Evolutionary conservation across 1,140 invertebrate species (phyloP).

Genomic region (Bilobella aurantiaca): DNA sequence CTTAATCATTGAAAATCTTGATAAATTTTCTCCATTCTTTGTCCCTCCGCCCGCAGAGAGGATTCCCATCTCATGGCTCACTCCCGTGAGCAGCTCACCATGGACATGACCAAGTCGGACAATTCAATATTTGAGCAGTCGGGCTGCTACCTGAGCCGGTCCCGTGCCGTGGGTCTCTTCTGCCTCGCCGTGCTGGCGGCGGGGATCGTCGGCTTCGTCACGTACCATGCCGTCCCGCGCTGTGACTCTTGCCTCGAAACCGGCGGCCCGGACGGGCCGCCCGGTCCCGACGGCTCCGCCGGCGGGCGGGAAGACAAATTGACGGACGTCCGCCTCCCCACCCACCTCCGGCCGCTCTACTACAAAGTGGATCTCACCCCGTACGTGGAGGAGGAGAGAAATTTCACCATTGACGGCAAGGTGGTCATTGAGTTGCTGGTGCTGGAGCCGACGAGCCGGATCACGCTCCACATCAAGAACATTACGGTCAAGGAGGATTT

Average conservation of each 20-base stretch:
- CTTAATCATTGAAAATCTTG: no score
- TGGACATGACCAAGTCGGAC: conserved; percentile 32
- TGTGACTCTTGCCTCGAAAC: not conserved
- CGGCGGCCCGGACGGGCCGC: not conserved
- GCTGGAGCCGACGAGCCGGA: conserved; percentile 52
- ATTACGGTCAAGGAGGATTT: conserved; percentile 50
- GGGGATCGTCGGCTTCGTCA: conserved; percentile 22
- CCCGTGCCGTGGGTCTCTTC: conserved; percentile 20
- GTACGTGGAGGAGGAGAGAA: conserved; percentile 51
- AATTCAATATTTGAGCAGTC: conserved; percentile 21
- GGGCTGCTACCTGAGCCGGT: conserved; percentile 27
- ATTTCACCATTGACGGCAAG: conserved; percentile 65
- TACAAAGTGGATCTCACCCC: conserved; percentile 61
- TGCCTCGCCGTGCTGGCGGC: conserved; percentile 6
- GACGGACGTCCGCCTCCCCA: conserved; percentile 54
- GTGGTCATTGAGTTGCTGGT: conserved; percentile 57
- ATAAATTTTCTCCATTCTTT: no score
- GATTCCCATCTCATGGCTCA: conserved; percentile 21
- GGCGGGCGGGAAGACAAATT: no score
- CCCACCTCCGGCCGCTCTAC: conserved; percentile 51
- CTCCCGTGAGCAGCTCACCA: conserved; percentile 33
- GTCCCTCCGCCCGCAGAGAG: not conserved
- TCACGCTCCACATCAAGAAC: conserved; percentile 65
- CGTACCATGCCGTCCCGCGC: conserved; percentile 18
- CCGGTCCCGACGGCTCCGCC: not conserved